Percentiles rank a stretch among this genome's conserved stretches.
phyloP scores from a whole-genome alignment of 2,113 vertebrate genomes.

The chimpanzee (Pan troglodytes) region NHGRI_mPanTro3-v2.1_pri NC_086015.1:108465001-108465500 shows the following conservation, averaged over 20 bases:
- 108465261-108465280: neutral
- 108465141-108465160: constrained; percentile 8
- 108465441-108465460: constrained; percentile 50
- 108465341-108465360: neutral
- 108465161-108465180: neutral
- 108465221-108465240: neutral
- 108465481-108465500: constrained; percentile 32
- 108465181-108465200: constrained; percentile 8
- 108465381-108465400: neutral
- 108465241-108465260: neutral
- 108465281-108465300: neutral
- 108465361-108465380: neutral
- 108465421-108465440: neutral
- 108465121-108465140: neutral
- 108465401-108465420: neutral
- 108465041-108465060: neutral
- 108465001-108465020: neutral
- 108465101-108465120: neutral
- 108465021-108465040: neutral
- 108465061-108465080: neutral
- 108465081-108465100: neutral
- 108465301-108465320: neutral
- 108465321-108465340: neutral
- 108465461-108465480: constrained; percentile 39
- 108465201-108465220: constrained; percentile 8